Evolutionary conservation across 2,797 vertebrate species (phyloP).

Genomic region (Enteromius afrohamiltoni): DNA sequence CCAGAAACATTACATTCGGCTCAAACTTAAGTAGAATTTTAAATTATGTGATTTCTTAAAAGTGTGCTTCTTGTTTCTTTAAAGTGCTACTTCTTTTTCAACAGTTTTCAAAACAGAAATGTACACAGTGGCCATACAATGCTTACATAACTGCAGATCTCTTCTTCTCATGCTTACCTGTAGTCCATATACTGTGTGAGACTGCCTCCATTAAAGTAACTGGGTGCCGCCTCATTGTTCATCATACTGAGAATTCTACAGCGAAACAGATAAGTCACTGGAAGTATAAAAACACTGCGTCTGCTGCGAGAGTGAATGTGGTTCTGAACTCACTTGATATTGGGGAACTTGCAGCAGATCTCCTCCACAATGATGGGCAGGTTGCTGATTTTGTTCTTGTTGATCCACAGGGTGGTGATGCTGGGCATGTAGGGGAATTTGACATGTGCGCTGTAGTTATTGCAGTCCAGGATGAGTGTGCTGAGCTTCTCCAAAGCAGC

Average conservation of each 20-base stretch:
- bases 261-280: background rate
- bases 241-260: slow-evolving; percentile 81
- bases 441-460: slow-evolving; percentile 78
- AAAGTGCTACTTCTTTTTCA: background rate
- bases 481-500: slow-evolving; percentile 75
- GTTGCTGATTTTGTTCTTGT: slow-evolving; percentile 82
- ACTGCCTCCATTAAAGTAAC: slow-evolving; percentile 83
- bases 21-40: background rate
- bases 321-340: slow-evolving; percentile 67
- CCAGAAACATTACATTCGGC: background rate
- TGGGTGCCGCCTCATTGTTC: slow-evolving; percentile 82
- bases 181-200: slow-evolving; percentile 78
- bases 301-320: background rate
- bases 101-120: background rate
- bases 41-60: background rate
- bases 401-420: slow-evolving; percentile 77
- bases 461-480: slow-evolving; percentile 80
- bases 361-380: slow-evolving; percentile 77
- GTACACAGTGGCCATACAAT: too few relatives aligned
- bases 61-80: background rate
- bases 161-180: slow-evolving; percentile 68
- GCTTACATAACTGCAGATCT: too few relatives aligned
- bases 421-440: slow-evolving; percentile 81
- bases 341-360: slow-evolving; percentile 75
- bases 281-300: background rate